phyloP scores from a whole-genome alignment of 2,888 invertebrate species.

The Phengaris alcon region DNA sequence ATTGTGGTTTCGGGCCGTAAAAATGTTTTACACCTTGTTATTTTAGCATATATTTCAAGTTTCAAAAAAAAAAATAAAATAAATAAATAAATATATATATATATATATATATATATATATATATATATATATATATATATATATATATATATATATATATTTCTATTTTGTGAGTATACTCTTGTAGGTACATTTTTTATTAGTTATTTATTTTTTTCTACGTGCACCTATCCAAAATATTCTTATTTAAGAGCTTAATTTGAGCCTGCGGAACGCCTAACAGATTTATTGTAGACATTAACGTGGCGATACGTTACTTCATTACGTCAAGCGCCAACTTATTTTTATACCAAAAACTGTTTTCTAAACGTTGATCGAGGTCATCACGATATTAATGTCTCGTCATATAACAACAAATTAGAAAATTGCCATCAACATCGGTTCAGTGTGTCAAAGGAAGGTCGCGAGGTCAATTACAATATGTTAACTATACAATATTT shows the following conservation, averaged over 20 bases:
- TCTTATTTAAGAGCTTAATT: no score
- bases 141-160: no score
- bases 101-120: no score
- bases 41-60: background rate
- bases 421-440: background rate
- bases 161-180: no score
- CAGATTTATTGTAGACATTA: background rate
- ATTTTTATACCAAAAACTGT: background rate
- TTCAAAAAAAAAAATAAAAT: no score
- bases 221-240: no score
- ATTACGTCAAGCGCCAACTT: background rate
- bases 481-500: background rate
- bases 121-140: no score
- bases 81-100: no score
- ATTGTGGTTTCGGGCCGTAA: background rate
- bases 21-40: background rate
- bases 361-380: background rate
- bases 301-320: background rate
- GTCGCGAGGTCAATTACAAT: background rate
- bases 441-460: background rate
- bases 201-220: no score
- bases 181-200: no score
- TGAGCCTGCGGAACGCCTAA: background rate
- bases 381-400: background rate
- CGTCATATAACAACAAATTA: slow-evolving; percentile 1